phyloP scores from a whole-genome alignment of 2,797 vertebrate genomes.

The Onychomys leucogaster region DNA sequence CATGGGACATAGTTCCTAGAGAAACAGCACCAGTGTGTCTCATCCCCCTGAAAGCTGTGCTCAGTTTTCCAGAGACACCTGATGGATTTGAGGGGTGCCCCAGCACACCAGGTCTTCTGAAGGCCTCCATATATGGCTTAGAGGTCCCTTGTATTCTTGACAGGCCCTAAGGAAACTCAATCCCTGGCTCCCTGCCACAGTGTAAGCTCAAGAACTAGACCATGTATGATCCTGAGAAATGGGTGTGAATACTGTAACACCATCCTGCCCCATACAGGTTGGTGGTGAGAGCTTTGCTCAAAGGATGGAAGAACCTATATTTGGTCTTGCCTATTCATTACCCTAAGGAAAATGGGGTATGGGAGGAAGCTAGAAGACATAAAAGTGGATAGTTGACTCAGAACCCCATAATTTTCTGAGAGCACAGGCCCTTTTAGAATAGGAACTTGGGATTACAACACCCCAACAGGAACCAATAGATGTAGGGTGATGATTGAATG shows the following conservation, averaged over 20 bases:
- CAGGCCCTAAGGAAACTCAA: background rate
- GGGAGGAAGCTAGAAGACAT: background rate
- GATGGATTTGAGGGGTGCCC: background rate
- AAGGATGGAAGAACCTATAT: background rate
- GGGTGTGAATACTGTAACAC: too few species aligned
- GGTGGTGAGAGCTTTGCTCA: background rate
- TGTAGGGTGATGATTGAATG: background rate
- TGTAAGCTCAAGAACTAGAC: background rate
- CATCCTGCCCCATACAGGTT: background rate
- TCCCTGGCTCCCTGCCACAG: background rate
- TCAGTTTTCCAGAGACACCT: background rate
- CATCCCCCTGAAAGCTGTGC: background rate
- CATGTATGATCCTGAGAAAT: background rate
- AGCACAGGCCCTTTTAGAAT: background rate
- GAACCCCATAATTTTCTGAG: background rate
- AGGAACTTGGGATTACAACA: background rate
- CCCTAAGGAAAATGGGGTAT: background rate
- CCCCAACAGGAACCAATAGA: background rate
- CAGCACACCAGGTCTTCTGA: background rate
- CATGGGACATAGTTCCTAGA: background rate
- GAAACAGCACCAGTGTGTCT: background rate
- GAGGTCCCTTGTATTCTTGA: background rate
- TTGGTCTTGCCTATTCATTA: background rate
- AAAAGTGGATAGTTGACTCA: background rate
- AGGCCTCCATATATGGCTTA: background rate